Evolutionary conservation across 2,888 invertebrate genomes (phyloP).

Genomic region (Athalia cordata): DNA sequence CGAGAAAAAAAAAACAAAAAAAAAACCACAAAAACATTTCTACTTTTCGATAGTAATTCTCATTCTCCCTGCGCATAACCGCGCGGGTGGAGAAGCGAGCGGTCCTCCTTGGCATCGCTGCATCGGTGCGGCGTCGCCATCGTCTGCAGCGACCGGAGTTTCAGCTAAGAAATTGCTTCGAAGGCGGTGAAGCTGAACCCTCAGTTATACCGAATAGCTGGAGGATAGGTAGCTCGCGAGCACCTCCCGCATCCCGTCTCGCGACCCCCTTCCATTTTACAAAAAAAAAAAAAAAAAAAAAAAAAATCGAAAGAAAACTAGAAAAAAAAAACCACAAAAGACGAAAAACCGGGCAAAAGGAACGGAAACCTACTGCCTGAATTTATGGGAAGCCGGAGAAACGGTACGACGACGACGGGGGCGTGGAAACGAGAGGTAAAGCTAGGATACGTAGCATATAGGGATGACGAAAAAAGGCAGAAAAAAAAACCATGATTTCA

Average conservation of each 20-base stretch:
- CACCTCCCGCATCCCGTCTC: not conserved
- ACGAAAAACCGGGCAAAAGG: slow-evolving; percentile 30
- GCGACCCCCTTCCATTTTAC: slow-evolving; percentile 3
- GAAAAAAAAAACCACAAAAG: slow-evolving; percentile 27
- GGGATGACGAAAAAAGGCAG: not conserved
- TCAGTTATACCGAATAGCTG: not conserved
- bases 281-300: slow-evolving; percentile 24
- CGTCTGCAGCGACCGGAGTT: slow-evolving; percentile 14
- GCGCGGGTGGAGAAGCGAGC: not conserved
- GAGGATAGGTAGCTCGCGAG: slow-evolving; percentile 7
- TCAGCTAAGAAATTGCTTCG: slow-evolving; percentile 64
- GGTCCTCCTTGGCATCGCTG: not conserved
- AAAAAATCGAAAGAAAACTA: not conserved
- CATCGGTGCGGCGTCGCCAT: not conserved
- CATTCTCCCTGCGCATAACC: too few species aligned
- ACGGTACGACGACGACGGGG: not conserved
- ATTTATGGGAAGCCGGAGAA: slow-evolving; percentile 38
- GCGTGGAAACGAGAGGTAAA: not conserved
- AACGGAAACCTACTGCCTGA: slow-evolving; percentile 37
- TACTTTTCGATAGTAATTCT: too few species aligned
- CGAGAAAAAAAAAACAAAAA: too few species aligned
- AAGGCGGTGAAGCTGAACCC: slow-evolving; percentile 41
- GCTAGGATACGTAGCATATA: not conserved
- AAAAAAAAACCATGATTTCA: not conserved
- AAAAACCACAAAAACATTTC: too few species aligned